Evolutionary conservation across 2,797 vertebrate species (phyloP).

Genomic region (Threskiornis aethiopicus): DNA sequence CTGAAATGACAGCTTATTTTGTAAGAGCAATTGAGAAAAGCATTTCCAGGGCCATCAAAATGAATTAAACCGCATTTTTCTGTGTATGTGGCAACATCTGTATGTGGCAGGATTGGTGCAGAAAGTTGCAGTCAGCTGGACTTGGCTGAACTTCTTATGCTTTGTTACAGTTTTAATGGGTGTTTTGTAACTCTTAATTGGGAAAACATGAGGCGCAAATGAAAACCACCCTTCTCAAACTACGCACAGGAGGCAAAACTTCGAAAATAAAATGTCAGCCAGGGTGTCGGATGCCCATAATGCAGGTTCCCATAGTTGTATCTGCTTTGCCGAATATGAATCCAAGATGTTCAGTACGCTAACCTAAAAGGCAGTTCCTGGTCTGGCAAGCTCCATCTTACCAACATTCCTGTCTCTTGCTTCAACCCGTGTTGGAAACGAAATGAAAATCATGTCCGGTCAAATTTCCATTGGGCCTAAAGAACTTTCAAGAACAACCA

Average conservation of each 20-base stretch:
- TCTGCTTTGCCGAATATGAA: neutral
- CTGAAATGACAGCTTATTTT: neutral
- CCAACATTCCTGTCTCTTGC: neutral
- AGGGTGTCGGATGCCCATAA: neutral
- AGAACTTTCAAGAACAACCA: neutral
- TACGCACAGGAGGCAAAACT: neutral
- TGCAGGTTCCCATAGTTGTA: neutral
- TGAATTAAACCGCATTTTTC: neutral
- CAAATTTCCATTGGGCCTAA: neutral
- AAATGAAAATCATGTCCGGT: neutral
- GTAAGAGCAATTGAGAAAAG: neutral
- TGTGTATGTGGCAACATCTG: neutral
- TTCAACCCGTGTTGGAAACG: neutral
- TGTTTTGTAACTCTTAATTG: constrained; percentile 47
- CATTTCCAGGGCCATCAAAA: neutral
- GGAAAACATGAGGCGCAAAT: constrained; percentile 18
- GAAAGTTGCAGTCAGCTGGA: neutral
- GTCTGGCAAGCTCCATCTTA: neutral
- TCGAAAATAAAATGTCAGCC: neutral
- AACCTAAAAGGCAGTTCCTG: neutral
- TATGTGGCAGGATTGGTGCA: neutral
- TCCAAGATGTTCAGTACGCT: neutral
- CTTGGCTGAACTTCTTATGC: constrained; percentile 23
- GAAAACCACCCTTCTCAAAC: neutral
- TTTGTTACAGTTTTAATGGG: neutral